Percentiles rank a stretch among this genome's conserved stretches.
phyloP scores from a whole-genome alignment of 2,888 invertebrate genomes.

The Calameuta filiformis region DNA sequence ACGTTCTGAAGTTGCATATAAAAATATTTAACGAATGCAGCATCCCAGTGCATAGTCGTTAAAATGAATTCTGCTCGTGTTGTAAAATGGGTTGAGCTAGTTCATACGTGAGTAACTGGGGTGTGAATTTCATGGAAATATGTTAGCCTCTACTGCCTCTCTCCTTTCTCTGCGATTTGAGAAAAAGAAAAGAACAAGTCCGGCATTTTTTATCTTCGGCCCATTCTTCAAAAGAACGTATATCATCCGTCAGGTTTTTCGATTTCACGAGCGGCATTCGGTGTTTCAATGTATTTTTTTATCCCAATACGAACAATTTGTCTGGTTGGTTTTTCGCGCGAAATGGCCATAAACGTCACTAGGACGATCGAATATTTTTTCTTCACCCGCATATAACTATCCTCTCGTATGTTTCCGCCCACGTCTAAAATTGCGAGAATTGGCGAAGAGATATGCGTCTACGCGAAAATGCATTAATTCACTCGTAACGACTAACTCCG shows the following conservation, averaged over 20 bases:
- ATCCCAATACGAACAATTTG: neutral
- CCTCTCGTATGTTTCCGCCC: neutral
- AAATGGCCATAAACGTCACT: slow-evolving; percentile 2
- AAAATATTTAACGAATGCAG: too few species aligned
- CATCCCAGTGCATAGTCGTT: too few species aligned
- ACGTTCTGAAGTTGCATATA: too few species aligned
- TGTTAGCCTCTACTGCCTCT: too few species aligned
- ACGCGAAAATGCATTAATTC: neutral
- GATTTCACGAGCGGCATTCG: neutral
- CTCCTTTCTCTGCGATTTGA: too few species aligned
- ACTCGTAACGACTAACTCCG: too few species aligned
- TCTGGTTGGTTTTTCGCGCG: neutral
- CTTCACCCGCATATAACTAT: neutral
- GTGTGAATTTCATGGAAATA: too few species aligned
- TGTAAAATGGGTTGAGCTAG: too few species aligned
- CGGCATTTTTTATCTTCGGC: neutral
- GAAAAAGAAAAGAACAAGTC: too few species aligned
- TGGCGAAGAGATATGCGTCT: neutral
- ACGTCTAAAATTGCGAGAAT: neutral
- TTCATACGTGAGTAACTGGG: too few species aligned
- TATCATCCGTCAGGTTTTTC: neutral
- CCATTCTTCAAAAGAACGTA: neutral
- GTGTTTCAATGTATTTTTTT: neutral
- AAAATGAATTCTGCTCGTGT: too few species aligned
- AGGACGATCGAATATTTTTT: neutral